Conservation (phyloP, 2,113 vertebrate genomes). For the Procavia capensis region DNA sequence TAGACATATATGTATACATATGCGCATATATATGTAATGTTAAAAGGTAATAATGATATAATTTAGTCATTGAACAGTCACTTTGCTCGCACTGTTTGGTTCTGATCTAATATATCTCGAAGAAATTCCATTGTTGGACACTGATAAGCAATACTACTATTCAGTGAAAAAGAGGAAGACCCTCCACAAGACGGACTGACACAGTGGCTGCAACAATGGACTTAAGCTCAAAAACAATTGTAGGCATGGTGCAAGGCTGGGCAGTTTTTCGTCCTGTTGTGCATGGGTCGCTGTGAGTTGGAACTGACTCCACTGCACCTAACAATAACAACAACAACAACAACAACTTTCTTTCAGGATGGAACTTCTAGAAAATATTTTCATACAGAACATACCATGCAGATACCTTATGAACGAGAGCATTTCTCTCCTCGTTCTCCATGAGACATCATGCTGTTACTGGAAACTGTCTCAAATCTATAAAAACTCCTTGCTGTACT, state of each 20-base stretch:
- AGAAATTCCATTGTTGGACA: slow-evolving; percentile 28
- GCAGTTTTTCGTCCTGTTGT: too few relatives aligned
- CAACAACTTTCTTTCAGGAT: not conserved
- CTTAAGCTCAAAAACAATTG: too few relatives aligned
- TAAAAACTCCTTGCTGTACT: not conserved
- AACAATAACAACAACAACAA: too few relatives aligned
- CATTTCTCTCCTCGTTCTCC: slow-evolving; percentile 6
- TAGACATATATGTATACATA: not conserved
- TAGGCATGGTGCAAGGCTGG: too few relatives aligned
- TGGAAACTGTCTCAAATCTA: not conserved
- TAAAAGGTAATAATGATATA: not conserved
- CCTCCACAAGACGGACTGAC: too few relatives aligned
- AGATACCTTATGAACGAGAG: not conserved
- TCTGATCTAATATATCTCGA: slow-evolving; percentile 2
- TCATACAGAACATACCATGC: not conserved
- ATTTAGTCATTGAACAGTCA: not conserved
- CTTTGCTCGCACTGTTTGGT: not conserved
- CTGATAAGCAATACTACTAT: too few relatives aligned
- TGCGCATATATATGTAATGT: not conserved
- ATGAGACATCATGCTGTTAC: not conserved
- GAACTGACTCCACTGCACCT: too few relatives aligned
- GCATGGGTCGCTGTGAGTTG: too few relatives aligned
- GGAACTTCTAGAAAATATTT: not conserved
- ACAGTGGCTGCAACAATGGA: too few relatives aligned
- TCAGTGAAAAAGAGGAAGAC: too few relatives aligned